Base-by-base conservation (phyloP, 2,113 vertebrate species). In the Symphodus melops region DNA sequence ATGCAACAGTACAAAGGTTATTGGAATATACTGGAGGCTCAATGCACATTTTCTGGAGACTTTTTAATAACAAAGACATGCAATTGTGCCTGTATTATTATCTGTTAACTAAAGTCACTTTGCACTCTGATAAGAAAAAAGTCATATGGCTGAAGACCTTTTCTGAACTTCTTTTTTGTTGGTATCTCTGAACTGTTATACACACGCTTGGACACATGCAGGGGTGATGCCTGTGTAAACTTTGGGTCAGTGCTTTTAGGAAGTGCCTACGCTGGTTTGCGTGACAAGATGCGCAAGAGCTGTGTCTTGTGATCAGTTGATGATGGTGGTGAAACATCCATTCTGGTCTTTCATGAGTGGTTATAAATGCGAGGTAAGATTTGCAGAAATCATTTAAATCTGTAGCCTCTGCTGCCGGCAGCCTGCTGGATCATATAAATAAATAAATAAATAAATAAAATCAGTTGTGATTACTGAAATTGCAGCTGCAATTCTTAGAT, bases 241-340 rank as follows among this genome's bases (percentile, higher is more conserved):
- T 7, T 9, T 28, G 5, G 12, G 3, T 36, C 42, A 48, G 12
- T 25, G 48, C 1, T 80, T 78, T 87, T 11, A 72, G 88, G 86
- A 87, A 83, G 81, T 85, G 65, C 4, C 44, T 25, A 48, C 2
- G 13, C 20, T 21, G n/a, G 55, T 64, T 68, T 58, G 61, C 17
- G 5, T 70, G 68, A 36, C 44, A 20, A 3, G 9, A 19, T n/a
- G 48, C 19, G 48, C 48, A 20, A 37, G 21, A 49, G 19, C 10
- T 21, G 21, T 48, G 58, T 87, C 86, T 86, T 79, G 81, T 90
- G 87, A 90, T 80, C 3, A 53, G 39, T n/a, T 36, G 57, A 63
- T 44, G 49, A 66, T 59, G 21, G 39, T 39, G 46, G 52, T 53
- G 20, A 36, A 49, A 17, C 8, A 41, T 79, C 41, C 1, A 57